Conservation (phyloP, 2,888 invertebrate genomes). For the Stenolophus ochropezus region DNA sequence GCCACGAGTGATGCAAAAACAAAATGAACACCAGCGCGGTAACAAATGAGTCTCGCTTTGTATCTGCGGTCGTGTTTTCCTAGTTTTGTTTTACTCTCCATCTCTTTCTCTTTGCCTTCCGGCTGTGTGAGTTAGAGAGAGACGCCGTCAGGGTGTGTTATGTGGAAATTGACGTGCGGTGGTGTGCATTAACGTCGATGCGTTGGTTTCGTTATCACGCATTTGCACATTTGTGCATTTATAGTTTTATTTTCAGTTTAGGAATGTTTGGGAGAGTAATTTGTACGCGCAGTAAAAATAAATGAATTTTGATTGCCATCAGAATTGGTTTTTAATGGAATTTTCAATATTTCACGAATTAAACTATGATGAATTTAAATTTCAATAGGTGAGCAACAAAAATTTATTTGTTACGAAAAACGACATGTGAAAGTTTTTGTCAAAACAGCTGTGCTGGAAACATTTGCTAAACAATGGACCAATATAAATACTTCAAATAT, state of each 20-base stretch:
- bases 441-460: neutral
- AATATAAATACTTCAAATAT: too few relatives aligned
- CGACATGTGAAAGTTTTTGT: neutral
- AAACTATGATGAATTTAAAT: conserved; percentile 4
- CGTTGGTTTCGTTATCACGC: conserved; percentile 47
- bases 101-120: neutral
- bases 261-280: conserved; percentile 41
- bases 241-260: conserved; percentile 31
- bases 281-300: conserved; percentile 36
- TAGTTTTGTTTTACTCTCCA: conserved; percentile 24
- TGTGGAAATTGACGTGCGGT: conserved; percentile 51
- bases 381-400: neutral
- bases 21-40: conserved; percentile 28
- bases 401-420: neutral
- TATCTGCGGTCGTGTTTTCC: conserved; percentile 48
- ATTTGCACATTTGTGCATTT: conserved; percentile 48
- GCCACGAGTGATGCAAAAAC: conserved; percentile 10
- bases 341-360: neutral
- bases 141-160: neutral
- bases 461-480: too few relatives aligned
- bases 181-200: conserved; percentile 34
- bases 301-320: conserved; percentile 44
- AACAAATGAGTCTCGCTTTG: conserved; percentile 56
- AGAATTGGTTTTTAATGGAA: conserved; percentile 29
- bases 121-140: neutral